phyloP scores from a whole-genome alignment of 2,797 vertebrate genomes.

The Rhodeus uyekii region DNA sequence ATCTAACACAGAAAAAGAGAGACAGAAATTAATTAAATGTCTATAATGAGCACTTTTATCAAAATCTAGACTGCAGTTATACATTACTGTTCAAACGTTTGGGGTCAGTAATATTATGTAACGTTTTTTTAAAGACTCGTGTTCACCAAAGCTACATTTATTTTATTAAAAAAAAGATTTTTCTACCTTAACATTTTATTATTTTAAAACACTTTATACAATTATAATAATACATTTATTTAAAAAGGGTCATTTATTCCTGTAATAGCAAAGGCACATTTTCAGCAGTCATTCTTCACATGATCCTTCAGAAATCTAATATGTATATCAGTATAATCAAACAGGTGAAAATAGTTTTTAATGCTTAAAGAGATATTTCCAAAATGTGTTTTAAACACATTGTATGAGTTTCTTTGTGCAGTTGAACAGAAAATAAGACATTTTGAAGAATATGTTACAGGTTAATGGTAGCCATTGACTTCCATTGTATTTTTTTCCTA shows the following conservation, averaged over 20 bases:
- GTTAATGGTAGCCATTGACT: too few relatives aligned
- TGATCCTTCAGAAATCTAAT: not conserved
- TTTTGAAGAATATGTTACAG: too few relatives aligned
- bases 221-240: not conserved
- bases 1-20: conserved; percentile 77
- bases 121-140: not conserved
- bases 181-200: not conserved
- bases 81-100: not conserved
- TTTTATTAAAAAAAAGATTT: too few relatives aligned
- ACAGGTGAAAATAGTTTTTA: not conserved
- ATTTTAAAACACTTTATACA: not conserved
- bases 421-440: too few relatives aligned
- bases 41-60: not conserved
- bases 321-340: not conserved
- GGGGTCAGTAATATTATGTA: not conserved
- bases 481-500: too few relatives aligned
- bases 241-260: not conserved
- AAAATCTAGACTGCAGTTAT: not conserved
- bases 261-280: not conserved
- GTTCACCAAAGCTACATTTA: not conserved
- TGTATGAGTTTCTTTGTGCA: too few relatives aligned
- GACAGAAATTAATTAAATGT: not conserved
- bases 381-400: too few relatives aligned
- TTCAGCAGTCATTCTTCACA: not conserved
- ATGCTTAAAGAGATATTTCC: not conserved